These are phyloP conservation scores for Eristalis intricaria DNA, from an alignment of 2,888 invertebrate species.

Conservation along the genomic window DNA sequence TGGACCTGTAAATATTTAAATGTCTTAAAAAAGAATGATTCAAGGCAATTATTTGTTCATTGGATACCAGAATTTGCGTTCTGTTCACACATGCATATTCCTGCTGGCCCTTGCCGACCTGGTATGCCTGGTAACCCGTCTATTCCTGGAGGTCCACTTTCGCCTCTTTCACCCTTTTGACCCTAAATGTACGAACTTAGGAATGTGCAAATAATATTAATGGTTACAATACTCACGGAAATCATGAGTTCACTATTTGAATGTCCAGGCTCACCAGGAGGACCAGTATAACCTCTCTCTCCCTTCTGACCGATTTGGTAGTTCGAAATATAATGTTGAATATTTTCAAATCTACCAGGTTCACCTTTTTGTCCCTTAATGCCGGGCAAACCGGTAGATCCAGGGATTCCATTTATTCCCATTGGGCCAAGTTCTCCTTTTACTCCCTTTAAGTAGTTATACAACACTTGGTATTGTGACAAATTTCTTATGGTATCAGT, in stretches of 20 bases:
- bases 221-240: not conserved
- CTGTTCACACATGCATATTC: not conserved
- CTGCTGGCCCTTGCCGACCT: not conserved
- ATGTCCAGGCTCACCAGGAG: too few relatives aligned
- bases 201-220: not conserved
- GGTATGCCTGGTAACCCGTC: not conserved
- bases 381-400: not conserved
- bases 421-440: not conserved
- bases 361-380: constrained; percentile 82
- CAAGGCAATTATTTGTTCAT: not conserved
- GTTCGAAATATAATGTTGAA: not conserved
- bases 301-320: not conserved
- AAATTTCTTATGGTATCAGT: not conserved
- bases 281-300: not conserved
- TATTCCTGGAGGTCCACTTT: not conserved
- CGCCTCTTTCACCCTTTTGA: not conserved
- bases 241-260: not conserved
- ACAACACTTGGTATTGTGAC: not conserved
- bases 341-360: constrained; percentile 75
- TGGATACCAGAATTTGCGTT: not conserved
- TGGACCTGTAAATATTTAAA: not conserved
- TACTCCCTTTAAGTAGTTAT: not conserved
- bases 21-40: not conserved
- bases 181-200: not conserved
- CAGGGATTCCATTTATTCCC: not conserved